Evolutionary conservation across 2,888 invertebrate species (phyloP).

Genomic region (Elmis aenea): DNA sequence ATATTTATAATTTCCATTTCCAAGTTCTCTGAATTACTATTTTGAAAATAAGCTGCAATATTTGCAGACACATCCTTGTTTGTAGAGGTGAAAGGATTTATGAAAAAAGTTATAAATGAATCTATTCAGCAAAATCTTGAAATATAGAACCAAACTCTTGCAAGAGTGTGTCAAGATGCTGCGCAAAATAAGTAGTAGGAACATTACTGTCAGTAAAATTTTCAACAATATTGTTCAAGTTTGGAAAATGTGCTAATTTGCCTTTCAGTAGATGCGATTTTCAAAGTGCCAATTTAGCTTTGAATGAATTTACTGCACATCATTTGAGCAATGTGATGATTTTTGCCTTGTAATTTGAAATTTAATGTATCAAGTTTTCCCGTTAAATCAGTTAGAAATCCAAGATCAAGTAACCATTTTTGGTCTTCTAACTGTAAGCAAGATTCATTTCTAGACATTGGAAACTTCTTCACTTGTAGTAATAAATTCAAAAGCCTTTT

Average conservation of each 20-base stretch:
- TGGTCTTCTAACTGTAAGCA: slow-evolving; percentile 8
- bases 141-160: slow-evolving; percentile 1
- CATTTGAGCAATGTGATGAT: slow-evolving; percentile 8
- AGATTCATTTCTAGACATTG: slow-evolving; percentile 9
- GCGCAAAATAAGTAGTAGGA: too few species aligned
- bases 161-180: slow-evolving; percentile 1
- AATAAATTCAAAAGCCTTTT: slow-evolving; percentile 8
- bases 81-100: neutral
- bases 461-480: too few species aligned
- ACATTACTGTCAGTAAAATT: neutral
- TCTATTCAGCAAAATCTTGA: slow-evolving; percentile 1
- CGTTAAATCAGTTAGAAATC: slow-evolving; percentile 15
- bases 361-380: too few species aligned
- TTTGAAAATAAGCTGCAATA: slow-evolving; percentile 9
- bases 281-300: slow-evolving; percentile 2
- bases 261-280: slow-evolving; percentile 3
- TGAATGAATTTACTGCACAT: slow-evolving; percentile 5
- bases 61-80: slow-evolving; percentile 1
- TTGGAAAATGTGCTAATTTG: slow-evolving; percentile 3
- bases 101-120: slow-evolving; percentile 1
- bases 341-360: slow-evolving; percentile 13
- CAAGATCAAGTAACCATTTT: slow-evolving; percentile 12
- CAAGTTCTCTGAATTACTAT: slow-evolving; percentile 11
- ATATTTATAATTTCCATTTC: slow-evolving; percentile 15
- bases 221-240: slow-evolving; percentile 1